Conservation (phyloP, 2,797 vertebrate species). For the Hephaestus fuliginosus region DNA sequence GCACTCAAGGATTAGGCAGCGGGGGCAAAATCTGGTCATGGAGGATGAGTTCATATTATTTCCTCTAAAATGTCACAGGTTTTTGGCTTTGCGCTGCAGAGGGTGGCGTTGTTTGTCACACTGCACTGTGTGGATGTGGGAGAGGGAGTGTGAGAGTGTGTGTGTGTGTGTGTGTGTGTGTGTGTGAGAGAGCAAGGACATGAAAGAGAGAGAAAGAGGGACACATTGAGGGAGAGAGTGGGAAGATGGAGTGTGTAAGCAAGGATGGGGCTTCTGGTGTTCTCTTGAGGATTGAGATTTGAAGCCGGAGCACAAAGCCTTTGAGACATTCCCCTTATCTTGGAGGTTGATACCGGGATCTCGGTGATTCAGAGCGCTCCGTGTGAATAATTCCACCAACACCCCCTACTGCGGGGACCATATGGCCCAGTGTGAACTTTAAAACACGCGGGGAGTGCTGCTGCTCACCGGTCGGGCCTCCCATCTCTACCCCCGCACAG, state of each 20-base stretch:
- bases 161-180: conserved; percentile 25
- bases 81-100: conserved; percentile 77
- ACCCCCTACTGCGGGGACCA: conserved; percentile 80
- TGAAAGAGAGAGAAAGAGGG: conserved; percentile 60
- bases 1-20: conserved; percentile 70
- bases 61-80: conserved; percentile 79
- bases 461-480: conserved; percentile 69
- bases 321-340: conserved; percentile 79
- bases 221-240: conserved; percentile 63
- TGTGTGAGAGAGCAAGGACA: conserved; percentile 48
- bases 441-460: conserved; percentile 75
- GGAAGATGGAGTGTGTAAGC: conserved; percentile 68
- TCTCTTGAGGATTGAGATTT: conserved; percentile 79
- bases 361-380: conserved; percentile 76
- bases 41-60: conserved; percentile 77
- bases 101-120: conserved; percentile 81
- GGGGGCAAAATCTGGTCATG: conserved; percentile 73
- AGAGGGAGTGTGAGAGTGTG: conserved; percentile 57
- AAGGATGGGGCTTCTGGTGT: conserved; percentile 71
- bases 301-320: conserved; percentile 80
- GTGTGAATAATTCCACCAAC: conserved; percentile 81
- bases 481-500: conserved; percentile 59
- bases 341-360: conserved; percentile 78
- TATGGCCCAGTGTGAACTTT: conserved; percentile 86
- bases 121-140: conserved; percentile 68